Base-by-base conservation (phyloP, 92 coral and sea anemone species). In the Epizoanthus fatuus region DNA sequence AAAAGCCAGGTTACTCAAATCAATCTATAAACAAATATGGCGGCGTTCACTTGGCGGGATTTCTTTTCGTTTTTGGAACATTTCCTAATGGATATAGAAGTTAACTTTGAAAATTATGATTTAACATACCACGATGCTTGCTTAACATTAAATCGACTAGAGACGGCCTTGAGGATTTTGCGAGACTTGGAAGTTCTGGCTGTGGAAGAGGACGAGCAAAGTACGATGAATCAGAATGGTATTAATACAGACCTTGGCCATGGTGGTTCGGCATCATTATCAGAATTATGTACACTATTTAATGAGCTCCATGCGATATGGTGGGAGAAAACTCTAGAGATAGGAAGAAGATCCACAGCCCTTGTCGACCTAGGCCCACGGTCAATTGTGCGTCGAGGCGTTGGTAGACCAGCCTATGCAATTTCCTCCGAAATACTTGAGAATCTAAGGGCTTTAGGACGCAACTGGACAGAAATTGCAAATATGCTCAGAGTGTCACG, bases 401-500 rank as follows among this genome's bases (percentile, higher is more conserved):
- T 58, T 15, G 89, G 93, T 59, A 84, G 93, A 77, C 93, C 93
- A 84, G 1, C 86, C 62, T 84, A 84, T 29, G 25, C 25, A 22
- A 22, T 22, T 22, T 22, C 25, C 25, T 22, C 25, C 25, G 75
- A 65, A 44, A 75, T 84, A 40, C 47, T 84, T 17, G 87, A 90
- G 57, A 86, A 90, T 58, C 68, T 86, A 73, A 72, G 90, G 45
- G 90, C 74, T 19, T 64, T 86, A n/a, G 91, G 94, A 3, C 72
- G 83, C 71, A 91, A 85, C 22, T 91, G 91, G 84, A 75, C 79
- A 10, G 67, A 64, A 7, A 91, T 87, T 54, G 85, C 89, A 53
- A 78, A 56, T 49, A 69, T 89, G 93, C 80, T 89, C 20, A 0
- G 67, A 19, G 91, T 87, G 79, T 91, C 94, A 14, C 77, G 86